Conservation (phyloP, 2,797 vertebrate genomes). For the Poecile montanus region DNA sequence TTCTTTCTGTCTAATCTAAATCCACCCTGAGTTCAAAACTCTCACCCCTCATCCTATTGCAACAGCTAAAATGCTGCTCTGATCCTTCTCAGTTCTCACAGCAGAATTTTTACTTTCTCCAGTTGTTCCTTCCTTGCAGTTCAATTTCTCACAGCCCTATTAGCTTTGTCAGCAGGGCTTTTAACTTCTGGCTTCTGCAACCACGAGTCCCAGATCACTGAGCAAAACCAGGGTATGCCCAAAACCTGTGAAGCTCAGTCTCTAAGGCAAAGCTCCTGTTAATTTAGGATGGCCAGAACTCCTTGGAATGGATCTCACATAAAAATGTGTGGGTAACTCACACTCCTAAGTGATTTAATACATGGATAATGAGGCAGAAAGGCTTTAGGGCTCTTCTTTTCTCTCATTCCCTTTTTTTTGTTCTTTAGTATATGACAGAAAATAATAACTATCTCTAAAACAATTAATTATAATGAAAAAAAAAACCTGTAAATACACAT, state of each 20-base stretch:
- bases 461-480: not conserved
- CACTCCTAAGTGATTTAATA: not conserved
- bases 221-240: not conserved
- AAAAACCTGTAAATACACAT: not conserved
- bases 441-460: not conserved
- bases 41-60: no score
- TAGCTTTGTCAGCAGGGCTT: constrained; percentile 7
- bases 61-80: not conserved
- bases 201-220: not conserved
- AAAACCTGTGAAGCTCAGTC: not conserved
- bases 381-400: not conserved
- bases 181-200: not conserved
- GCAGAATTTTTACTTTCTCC: not conserved
- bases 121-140: not conserved
- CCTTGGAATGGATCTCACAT: not conserved
- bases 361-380: constrained; percentile 2
- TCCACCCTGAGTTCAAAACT: not conserved
- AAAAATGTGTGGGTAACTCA: not conserved
- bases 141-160: not conserved
- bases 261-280: not conserved
- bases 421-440: not conserved
- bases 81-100: not conserved
- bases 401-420: not conserved
- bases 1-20: not conserved
- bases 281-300: not conserved